Base-by-base conservation (phyloP, 1,140 invertebrate species). In the Aphaenogaster rudis region DNA sequence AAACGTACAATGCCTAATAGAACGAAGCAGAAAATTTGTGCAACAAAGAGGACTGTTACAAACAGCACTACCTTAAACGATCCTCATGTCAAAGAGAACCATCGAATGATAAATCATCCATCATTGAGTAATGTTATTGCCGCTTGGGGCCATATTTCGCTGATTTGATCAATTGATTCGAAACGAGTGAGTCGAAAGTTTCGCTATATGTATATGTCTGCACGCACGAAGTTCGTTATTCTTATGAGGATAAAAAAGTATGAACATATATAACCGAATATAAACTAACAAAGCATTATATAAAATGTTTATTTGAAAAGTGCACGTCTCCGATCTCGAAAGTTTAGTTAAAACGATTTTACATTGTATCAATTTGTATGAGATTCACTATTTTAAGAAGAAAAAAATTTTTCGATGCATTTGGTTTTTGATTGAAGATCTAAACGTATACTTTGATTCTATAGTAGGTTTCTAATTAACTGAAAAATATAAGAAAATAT, bases 121-220 rank as follows among this genome's bases (percentile, higher is more conserved):
- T 45, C 45, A 66, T 90, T 89, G 88, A 42, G 88, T 88, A 89
- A 89, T 28, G 13, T 15, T 77, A 61, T 86, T 74, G 39, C 64
- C 64, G 85, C 88, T 33, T 42, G 5, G 36, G 42, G 88, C 45
- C 21, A 11, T 63, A 79, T 90, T 87, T 89, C 77, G 50, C 21
- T 36, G 63, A 82, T 82, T 89, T 64, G 82, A 90, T 90, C 82
- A 69, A 89, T 86, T 54, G 45, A 59, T 33, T 42, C n/a, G 42
- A 21, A 64, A 15, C 36, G 82, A 57, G 8, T n/a, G 82, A 69
- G 61, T 86, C 63, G 63, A 89, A 74, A 89, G 88, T 78, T 80
- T 45, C 52, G 54, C n/a, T 67, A 71, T 21, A 33, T 3, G 21
- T 61, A 13, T 13, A 17, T n/a, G 9, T 50, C n/a, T 13, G 4